Evolutionary conservation across 2,797 vertebrate genomes (phyloP), one percentile per base, ranked within the genome.

Genomic region (Manis crassicaudata): DNA sequence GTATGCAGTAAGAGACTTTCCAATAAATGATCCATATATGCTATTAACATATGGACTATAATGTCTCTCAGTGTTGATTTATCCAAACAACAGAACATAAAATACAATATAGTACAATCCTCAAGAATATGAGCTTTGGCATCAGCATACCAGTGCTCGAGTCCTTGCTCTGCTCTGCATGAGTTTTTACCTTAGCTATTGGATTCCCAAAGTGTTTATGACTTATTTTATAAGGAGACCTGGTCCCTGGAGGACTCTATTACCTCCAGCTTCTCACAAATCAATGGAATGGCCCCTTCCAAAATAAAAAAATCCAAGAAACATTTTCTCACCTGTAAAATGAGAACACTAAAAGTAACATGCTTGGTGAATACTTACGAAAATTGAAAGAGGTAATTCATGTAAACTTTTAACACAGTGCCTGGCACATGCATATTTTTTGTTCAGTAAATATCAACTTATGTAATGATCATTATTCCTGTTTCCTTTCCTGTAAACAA

Each of bases 241-340:
- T 73, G 13, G 32, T 50, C 23, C 6, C 46, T 77, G 12, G 32
- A 50, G 11, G 58, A 46, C 58, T 86, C 25, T 72, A 32, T 77
- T 62, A 29, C 0, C 1, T 65, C 46, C 3, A 92, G 3, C 12
- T 56, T 94, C 67, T 81, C 94, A 88, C 16, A 88, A 58, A 91
- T 68, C n/a, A 91, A 2, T 76, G 10, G 21, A 84, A 93, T 70
- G 56, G 68, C 11, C n/a, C 37, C 8, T 7, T n/a, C 6, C 0
- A 25, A 58, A 89, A 73, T 46, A 77, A 52, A 23, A 67, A 60
- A 76, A 12, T 60, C 16, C 25, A 13, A 29, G 23, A 87, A 52
- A 60, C 81, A 37, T 88, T 86, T 91, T 84, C 52, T 95, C 60
- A 89, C 62, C 27, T 97, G 11, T 80, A 87, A 80, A 95, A 40